Evolutionary conservation across 2,888 invertebrate genomes (phyloP).

Genomic region (Drosophila paramelanica): DNA sequence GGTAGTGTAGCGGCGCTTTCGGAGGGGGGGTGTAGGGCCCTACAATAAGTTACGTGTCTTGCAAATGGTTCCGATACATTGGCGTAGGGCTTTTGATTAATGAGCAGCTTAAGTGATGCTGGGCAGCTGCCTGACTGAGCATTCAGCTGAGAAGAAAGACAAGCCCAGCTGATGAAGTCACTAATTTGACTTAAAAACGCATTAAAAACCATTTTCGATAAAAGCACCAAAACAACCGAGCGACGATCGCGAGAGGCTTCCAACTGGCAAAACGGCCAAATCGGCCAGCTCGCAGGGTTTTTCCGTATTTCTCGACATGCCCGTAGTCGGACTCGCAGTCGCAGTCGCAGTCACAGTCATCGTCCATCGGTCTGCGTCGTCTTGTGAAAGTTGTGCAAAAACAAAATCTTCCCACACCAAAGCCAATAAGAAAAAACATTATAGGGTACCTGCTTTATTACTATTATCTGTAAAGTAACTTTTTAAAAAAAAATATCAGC

Average conservation of each 20-base stretch:
- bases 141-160: constrained; percentile 49
- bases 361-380: constrained; percentile 26
- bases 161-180: constrained; percentile 73
- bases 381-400: constrained; percentile 70
- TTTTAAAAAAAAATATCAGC: neutral
- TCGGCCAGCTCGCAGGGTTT: constrained; percentile 60
- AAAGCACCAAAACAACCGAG: constrained; percentile 44
- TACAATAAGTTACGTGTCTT: constrained; percentile 49
- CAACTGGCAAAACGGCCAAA: constrained; percentile 25
- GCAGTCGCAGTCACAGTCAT: constrained; percentile 9
- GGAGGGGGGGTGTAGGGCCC: constrained; percentile 1
- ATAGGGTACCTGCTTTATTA: neutral
- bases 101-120: constrained; percentile 75
- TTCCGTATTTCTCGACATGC: constrained; percentile 61
- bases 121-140: constrained; percentile 45
- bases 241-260: constrained; percentile 31
- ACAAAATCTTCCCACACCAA: constrained; percentile 14
- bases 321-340: constrained; percentile 39
- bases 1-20: no score
- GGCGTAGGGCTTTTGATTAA: constrained; percentile 67
- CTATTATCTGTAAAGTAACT: neutral
- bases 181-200: constrained; percentile 80
- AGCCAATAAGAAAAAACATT: neutral
- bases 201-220: constrained; percentile 78
- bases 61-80: constrained; percentile 59